These are phyloP conservation scores for Cervus canadensis DNA, from an alignment of 2,113 vertebrate genomes.

Conservation along the genomic window DNA sequence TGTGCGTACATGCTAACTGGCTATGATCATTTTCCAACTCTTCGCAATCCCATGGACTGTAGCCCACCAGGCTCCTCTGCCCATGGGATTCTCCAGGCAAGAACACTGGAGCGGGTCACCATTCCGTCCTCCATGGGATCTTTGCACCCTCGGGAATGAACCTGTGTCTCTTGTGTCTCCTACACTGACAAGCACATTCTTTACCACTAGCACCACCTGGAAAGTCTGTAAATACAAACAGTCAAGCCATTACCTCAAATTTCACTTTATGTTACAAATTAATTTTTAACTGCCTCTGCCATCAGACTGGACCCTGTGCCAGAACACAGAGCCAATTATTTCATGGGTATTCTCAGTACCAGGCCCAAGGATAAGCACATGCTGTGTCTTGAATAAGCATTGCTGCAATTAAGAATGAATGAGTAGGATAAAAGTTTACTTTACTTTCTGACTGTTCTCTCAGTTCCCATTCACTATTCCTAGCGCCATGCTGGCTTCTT, in stretches of 20 bases:
- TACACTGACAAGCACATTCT: background rate
- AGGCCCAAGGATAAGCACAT: background rate
- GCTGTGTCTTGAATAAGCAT: background rate
- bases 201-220: background rate
- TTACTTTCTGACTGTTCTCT: background rate
- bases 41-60: background rate
- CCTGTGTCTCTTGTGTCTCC: background rate
- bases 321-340: background rate
- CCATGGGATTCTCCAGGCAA: background rate
- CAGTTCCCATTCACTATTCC: background rate
- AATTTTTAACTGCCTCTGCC: background rate
- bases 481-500: background rate
- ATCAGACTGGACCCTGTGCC: background rate
- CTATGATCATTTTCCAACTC: background rate
- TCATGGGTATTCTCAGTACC: background rate
- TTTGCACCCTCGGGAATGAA: background rate
- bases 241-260: background rate
- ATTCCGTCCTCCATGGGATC: background rate
- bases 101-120: background rate
- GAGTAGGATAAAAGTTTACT: background rate
- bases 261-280: background rate
- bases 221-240: background rate
- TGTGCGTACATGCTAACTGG: background rate
- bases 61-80: background rate
- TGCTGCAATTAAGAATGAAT: background rate